phyloP scores from a whole-genome alignment of 2,113 vertebrate species.

The Phainopepla nitens region DNA sequence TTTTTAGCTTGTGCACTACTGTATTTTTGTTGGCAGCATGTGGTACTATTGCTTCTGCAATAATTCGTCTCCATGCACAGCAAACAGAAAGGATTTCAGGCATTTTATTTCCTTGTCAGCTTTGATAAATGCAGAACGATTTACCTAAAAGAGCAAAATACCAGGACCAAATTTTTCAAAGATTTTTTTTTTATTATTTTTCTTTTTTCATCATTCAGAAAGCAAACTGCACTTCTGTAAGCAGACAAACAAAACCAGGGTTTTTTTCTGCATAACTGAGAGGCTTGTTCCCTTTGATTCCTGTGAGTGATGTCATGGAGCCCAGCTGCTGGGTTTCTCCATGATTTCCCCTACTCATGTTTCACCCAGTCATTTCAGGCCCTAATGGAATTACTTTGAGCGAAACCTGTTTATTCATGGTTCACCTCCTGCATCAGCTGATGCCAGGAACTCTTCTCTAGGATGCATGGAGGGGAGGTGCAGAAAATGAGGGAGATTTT shows the following conservation, averaged over 20 bases:
- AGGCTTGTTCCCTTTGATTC: slow-evolving; percentile 71
- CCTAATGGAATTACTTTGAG: slow-evolving; percentile 74
- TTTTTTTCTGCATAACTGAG: slow-evolving; percentile 71
- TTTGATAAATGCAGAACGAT: slow-evolving; percentile 64
- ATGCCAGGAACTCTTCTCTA: slow-evolving; percentile 26
- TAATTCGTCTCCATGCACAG: slow-evolving; percentile 35
- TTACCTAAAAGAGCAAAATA: slow-evolving; percentile 65
- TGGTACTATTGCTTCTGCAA: slow-evolving; percentile 33
- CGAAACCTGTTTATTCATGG: slow-evolving; percentile 58
- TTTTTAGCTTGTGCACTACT: slow-evolving; percentile 26
- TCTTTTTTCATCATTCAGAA: neutral
- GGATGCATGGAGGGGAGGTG: neutral
- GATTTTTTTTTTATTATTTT: neutral
- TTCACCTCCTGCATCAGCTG: slow-evolving; percentile 69
- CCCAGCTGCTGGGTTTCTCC: slow-evolving; percentile 71
- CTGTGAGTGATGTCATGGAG: slow-evolving; percentile 73
- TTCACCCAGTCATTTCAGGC: slow-evolving; percentile 70
- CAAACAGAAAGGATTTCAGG: slow-evolving; percentile 57
- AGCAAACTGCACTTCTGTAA: slow-evolving; percentile 49
- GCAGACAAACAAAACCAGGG: slow-evolving; percentile 43
- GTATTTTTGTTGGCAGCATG: slow-evolving; percentile 35
- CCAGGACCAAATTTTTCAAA: slow-evolving; percentile 53
- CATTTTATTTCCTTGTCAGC: slow-evolving; percentile 70
- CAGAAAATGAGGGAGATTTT: neutral
- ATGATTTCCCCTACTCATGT: slow-evolving; percentile 74